Conservation (phyloP, 2,888 invertebrate genomes). For the Tholera decimalis region DNA sequence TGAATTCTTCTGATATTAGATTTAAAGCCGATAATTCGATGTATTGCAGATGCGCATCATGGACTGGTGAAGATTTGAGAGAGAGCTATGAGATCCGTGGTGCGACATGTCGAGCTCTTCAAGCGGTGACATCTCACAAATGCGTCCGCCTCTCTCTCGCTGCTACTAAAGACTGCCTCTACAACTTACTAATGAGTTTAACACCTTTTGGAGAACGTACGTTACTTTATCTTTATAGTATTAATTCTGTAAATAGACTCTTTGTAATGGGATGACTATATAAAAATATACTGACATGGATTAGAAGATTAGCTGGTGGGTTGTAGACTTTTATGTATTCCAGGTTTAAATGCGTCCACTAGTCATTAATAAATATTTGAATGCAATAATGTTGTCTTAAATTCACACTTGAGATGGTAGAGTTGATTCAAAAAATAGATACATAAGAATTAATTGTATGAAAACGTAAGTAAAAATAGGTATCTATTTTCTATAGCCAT, state of each 20-base stretch:
- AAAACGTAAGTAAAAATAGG: background rate
- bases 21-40: background rate
- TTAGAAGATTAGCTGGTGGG: background rate
- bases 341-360: background rate
- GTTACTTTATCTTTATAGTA: conserved; percentile 13
- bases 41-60: conserved; percentile 77
- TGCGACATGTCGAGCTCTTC: conserved; percentile 76
- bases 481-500: background rate
- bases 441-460: background rate
- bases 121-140: conserved; percentile 73
- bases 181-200: conserved; percentile 76
- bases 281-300: background rate
- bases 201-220: conserved; percentile 77
- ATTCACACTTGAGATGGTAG: background rate
- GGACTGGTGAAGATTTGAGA: conserved; percentile 63
- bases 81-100: conserved; percentile 71
- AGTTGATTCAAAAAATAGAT: background rate
- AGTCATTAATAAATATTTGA: background rate
- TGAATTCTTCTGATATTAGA: background rate
- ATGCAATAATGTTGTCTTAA: background rate
- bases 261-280: conserved; percentile 4
- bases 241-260: conserved; percentile 9
- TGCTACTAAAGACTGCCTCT: conserved; percentile 82
- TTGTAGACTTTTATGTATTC: background rate
- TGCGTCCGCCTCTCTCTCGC: conserved; percentile 80